Evolutionary conservation across 2,888 invertebrate species (phyloP), one percentile per base, ranked within the genome.

Genomic region (Orthonevra nobilis): DNA sequence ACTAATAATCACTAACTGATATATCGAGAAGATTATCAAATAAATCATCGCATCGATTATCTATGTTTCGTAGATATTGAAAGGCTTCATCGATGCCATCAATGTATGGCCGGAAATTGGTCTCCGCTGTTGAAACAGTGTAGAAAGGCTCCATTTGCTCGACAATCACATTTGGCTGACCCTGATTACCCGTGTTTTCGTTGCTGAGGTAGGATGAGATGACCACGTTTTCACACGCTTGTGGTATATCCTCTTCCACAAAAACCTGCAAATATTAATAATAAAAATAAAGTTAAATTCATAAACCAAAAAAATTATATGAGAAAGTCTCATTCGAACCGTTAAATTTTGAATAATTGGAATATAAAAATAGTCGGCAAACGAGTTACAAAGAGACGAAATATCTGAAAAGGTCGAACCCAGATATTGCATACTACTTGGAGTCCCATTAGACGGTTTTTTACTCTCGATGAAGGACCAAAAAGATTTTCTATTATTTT

Each of bases 1-100:
- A 23, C 82, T 73, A 87, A 82, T 85, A 87, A 66, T 86, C 87
- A 63, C 83, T 83, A 48, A 85, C 84, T 42, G 86, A 85, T 32
- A 87, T 86, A 63, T 87, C 86, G 17, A 87, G 79, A 23, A 87
- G 81, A 61, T 85, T 86, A 77, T 87, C 86, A 36, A 87, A 82
- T 54, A 86, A 74, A 66, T 87, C 87, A 26, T 87, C 87, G 17
- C 83, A 84, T 6, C 85, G 83, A 64, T 79, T 84, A 20, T 86
- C 87, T 32, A 84, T 83, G 46, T 82, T 85, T 4, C 85, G 83
- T 2, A 87, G 69, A 66, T 84, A 86, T 36, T 85, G 85, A 63
- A 85, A 87, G 5, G 85, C 84, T 28, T 87, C 87, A 52, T 87
- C 87, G 3, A 86, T 85, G 3, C 83, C 84, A 42, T 86, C 86